Percentiles rank a stretch among this genome's conserved stretches.
phyloP scores from a whole-genome alignment of 2,888 invertebrate species.

The Caenorhabditis angaria region DNA sequence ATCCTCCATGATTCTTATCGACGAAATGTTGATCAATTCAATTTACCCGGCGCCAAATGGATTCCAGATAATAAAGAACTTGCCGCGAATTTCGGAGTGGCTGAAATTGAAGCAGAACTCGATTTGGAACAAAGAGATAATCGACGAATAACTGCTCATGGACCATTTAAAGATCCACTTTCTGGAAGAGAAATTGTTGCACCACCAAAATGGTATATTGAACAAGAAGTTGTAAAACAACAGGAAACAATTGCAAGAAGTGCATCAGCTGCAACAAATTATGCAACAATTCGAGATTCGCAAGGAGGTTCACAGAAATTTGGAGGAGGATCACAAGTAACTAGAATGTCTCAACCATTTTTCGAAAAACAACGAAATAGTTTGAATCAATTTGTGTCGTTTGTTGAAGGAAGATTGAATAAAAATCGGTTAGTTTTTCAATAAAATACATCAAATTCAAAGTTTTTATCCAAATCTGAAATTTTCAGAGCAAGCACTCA shows the following conservation, averaged over 20 bases:
- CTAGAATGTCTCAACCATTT: constrained; percentile 19
- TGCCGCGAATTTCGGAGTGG: constrained; percentile 30
- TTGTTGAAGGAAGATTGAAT: constrained; percentile 22
- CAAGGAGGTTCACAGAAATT: constrained; percentile 17
- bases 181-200: constrained; percentile 38
- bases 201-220: constrained; percentile 42
- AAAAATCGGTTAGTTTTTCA: constrained; percentile 17
- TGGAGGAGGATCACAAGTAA: constrained; percentile 11
- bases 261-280: not conserved
- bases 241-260: too few species aligned
- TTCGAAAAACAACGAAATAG: constrained; percentile 22
- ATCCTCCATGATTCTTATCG: constrained; percentile 23
- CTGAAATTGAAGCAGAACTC: constrained; percentile 33
- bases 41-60: constrained; percentile 35
- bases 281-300: constrained; percentile 12
- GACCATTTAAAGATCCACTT: constrained; percentile 34
- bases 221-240: constrained; percentile 33
- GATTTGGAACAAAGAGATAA: constrained; percentile 28
- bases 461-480: not conserved
- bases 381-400: constrained; percentile 28
- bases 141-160: constrained; percentile 23
- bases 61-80: constrained; percentile 37
- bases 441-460: too few species aligned
- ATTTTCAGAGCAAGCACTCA: constrained; percentile 23
- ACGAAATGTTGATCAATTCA: constrained; percentile 27